Percentiles rank a stretch among this genome's conserved stretches.
These are phyloP conservation scores for Podarcis lilfordi DNA, from an alignment of 2,797 vertebrate genomes.

Conservation along the genomic window DNA sequence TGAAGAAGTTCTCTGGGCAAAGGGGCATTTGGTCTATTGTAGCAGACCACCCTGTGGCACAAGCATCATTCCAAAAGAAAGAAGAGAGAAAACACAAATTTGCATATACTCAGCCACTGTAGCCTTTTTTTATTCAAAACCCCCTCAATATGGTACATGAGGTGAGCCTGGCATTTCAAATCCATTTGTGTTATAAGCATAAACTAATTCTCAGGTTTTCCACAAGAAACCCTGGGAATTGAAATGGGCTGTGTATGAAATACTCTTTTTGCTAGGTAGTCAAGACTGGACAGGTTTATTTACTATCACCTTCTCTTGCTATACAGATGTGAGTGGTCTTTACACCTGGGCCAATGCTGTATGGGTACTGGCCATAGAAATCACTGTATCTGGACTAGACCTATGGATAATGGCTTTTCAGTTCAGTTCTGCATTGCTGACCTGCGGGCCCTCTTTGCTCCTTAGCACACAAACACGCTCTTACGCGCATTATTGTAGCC, in stretches of 20 bases:
- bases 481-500: too few relatives aligned
- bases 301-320: neutral
- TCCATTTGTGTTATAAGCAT: neutral
- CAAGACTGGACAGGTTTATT: neutral
- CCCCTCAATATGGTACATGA: neutral
- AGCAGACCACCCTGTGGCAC: neutral
- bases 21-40: neutral
- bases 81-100: neutral
- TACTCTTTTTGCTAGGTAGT: neutral
- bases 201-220: neutral
- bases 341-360: neutral
- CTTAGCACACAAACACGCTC: neutral
- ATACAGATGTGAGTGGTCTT: neutral
- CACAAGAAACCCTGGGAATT: neutral
- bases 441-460: neutral
- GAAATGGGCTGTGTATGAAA: neutral
- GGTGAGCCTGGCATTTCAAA: neutral
- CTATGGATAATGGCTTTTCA: neutral
- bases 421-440: neutral
- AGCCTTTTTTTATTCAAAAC: neutral
- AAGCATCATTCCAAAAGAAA: neutral
- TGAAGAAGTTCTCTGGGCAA: neutral
- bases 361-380: neutral
- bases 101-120: neutral
- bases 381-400: neutral